Evolutionary conservation across 2,888 invertebrate genomes (phyloP), one percentile per base, ranked within the genome.

Genomic region (Dromius quadrimaculatus): DNA sequence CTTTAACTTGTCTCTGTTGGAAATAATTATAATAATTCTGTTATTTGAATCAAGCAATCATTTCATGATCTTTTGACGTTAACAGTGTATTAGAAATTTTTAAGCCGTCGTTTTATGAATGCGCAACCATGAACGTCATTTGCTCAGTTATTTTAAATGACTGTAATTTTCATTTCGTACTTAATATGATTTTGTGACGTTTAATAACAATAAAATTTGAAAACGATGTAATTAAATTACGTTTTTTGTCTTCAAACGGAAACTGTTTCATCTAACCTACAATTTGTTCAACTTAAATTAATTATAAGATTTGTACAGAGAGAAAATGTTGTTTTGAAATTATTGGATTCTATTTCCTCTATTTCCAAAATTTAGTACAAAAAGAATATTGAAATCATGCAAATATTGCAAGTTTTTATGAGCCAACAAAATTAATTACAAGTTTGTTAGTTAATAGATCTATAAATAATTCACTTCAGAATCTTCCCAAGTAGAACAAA

Each of bases 31-130:
- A 28, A 54, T 54, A 32, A 54, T 54, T 54, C 28, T 15, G 50
- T 28, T 54, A 54, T 54, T 47, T 11, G 15, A 41, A 41, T 41
- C 6, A 15, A 41, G 17, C 28, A 54, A 54, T 54, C 28, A 28
- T 54, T 54, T 54, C 50, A 54, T 54, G 50, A 54, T 54, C 50
- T 54, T 41, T 41, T 54, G 50, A 54, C 50, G 23, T 23, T 54
- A 54, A 54, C 23, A 8, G 50, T 15, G 13, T 11, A 28, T 47
- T 54, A 54, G 28, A 54, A 28, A 54, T 54, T 54, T 54, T 47
- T 47, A 47, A 22, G 22, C 15, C n/a, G 28, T 11, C 50, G 50
- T 54, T 54, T 54, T 54, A 28, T 54, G 28, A 54, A 54, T 54
- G 28, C 47, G 19, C 47, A 47, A 4, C 15, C 50, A 54, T 23